Conservation (phyloP, 2,113 vertebrate species). For the Myiagra hebetior region DNA sequence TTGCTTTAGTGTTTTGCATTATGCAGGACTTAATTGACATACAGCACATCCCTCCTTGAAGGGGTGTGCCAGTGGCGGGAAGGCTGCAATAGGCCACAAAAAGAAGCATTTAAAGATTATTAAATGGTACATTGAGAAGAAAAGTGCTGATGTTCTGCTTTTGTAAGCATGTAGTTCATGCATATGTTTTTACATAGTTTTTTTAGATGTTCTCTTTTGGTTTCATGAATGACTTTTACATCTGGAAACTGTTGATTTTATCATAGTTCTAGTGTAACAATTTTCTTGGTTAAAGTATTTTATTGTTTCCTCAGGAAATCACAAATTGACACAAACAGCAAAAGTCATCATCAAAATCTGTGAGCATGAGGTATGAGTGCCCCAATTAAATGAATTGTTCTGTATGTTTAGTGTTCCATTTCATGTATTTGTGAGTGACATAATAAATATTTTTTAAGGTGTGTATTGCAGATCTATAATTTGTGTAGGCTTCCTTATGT, state of each 20-base stretch:
- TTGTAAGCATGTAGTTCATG: not conserved
- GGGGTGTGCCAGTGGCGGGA: not conserved
- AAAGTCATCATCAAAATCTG: slow-evolving; percentile 99
- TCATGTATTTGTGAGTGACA: not conserved
- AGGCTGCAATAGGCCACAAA: not conserved
- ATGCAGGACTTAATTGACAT: not conserved
- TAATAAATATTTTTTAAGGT: not conserved
- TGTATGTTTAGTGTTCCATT: not conserved
- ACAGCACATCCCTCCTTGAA: not conserved
- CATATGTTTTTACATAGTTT: not conserved
- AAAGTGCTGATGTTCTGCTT: not conserved
- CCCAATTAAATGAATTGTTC: not conserved
- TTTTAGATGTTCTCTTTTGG: not conserved
- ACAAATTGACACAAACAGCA: slow-evolving; percentile 97
- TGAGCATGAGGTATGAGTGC: slow-evolving; percentile 90
- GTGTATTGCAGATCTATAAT: not conserved
- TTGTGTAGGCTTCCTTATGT: not conserved
- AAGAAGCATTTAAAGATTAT: not conserved
- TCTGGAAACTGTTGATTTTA: not conserved
- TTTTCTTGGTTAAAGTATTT: slow-evolving; percentile 36
- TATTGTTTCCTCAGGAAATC: slow-evolving; percentile 84
- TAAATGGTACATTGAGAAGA: not conserved
- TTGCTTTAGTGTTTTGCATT: not conserved
- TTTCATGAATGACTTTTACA: not conserved
- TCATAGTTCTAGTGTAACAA: not conserved